phyloP scores from a whole-genome alignment of 2,888 invertebrate genomes.

The Polydrusus pterygomalis region DNA sequence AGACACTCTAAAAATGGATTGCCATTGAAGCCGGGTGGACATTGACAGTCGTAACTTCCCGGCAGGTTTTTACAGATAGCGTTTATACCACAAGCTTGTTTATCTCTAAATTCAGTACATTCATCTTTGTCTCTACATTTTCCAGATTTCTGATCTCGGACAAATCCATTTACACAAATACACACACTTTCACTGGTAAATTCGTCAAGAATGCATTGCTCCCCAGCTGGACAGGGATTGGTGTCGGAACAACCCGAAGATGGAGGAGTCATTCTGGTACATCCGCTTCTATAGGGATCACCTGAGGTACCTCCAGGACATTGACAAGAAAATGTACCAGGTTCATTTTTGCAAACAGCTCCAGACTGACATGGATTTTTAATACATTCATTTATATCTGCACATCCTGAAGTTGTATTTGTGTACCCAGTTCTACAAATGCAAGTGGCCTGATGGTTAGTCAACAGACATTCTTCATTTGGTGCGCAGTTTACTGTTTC shows the following conservation, averaged over 20 bases:
- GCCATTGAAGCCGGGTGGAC: constrained; percentile 90
- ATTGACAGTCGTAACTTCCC: constrained; percentile 94
- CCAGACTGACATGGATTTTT: constrained; percentile 87
- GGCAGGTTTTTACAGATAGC: constrained; percentile 94
- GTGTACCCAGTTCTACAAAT: constrained; percentile 89
- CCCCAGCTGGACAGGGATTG: constrained; percentile 88
- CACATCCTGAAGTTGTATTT: constrained; percentile 82
- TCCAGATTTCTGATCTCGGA: constrained; percentile 82
- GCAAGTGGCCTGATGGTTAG: constrained; percentile 88
- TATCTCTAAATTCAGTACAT: constrained; percentile 83
- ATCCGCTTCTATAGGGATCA: constrained; percentile 87
- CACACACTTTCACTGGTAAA: constrained; percentile 86
- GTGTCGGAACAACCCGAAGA: constrained; percentile 82
- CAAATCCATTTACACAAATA: constrained; percentile 91
- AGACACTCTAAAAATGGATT: constrained; percentile 89
- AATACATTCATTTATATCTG: constrained; percentile 92
- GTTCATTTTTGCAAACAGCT: constrained; percentile 92
- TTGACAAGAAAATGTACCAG: constrained; percentile 90
- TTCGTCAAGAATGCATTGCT: constrained; percentile 88
- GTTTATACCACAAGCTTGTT: constrained; percentile 89
- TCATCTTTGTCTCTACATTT: constrained; percentile 91
- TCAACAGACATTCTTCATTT: constrained; percentile 91
- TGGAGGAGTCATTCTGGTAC: constrained; percentile 76
- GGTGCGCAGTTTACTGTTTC: constrained; percentile 89
- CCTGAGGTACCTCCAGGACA: constrained; percentile 89